These are phyloP conservation scores for Trichomalopsis sarcophagae DNA, from an alignment of 1,140 invertebrate genomes.

Conservation along the genomic window DNA sequence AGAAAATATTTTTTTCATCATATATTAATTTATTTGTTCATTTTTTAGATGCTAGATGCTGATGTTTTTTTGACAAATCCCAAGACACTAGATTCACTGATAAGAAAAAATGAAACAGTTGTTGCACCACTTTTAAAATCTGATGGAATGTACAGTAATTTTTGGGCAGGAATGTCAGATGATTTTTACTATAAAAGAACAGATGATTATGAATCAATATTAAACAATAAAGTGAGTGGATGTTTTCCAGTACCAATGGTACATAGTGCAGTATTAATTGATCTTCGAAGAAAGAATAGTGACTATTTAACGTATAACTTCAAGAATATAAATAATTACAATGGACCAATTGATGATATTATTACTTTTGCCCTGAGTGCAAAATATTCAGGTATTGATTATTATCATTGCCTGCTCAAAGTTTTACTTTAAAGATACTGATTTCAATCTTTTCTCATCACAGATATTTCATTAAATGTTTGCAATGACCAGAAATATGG, in stretches of 20 bases:
- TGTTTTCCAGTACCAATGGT: constrained; percentile 94
- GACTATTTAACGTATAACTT: constrained; percentile 86
- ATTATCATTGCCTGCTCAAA: constrained; percentile 59
- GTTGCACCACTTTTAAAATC: constrained; percentile 91
- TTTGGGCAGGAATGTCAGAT: constrained; percentile 94
- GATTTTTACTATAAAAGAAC: constrained; percentile 93
- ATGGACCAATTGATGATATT: constrained; percentile 93
- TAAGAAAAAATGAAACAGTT: constrained; percentile 80
- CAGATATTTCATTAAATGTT: constrained; percentile 83
- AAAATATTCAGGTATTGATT: constrained; percentile 77
- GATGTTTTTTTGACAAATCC: constrained; percentile 90
- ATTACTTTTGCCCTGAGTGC: constrained; percentile 94
- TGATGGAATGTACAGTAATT: constrained; percentile 94
- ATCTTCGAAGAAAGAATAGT: constrained; percentile 80
- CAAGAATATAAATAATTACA: constrained; percentile 78
- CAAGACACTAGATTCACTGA: constrained; percentile 81
- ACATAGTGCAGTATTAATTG: constrained; percentile 90
- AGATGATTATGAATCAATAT: constrained; percentile 89
- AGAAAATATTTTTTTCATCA: constrained; percentile 28
- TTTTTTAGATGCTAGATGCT: constrained; percentile 87
- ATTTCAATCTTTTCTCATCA: constrained; percentile 53
- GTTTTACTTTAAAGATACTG: background rate
- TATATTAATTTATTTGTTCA: constrained; percentile 26
- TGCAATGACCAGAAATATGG: constrained; percentile 91
- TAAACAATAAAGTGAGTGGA: constrained; percentile 83